phyloP scores from a whole-genome alignment of 2,797 vertebrate species.

The Momotus momota region DNA sequence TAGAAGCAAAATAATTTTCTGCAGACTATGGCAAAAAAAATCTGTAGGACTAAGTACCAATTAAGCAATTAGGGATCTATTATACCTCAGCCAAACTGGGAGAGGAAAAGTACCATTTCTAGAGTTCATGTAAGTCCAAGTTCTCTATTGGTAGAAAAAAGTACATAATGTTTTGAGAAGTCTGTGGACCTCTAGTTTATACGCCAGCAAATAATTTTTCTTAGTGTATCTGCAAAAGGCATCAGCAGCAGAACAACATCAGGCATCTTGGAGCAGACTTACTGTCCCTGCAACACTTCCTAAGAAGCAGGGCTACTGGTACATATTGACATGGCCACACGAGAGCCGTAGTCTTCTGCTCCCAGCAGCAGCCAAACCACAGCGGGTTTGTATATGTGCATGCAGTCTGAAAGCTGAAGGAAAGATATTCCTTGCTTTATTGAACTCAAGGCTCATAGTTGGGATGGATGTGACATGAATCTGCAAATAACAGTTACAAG shows the following conservation, averaged over 20 bases:
- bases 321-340: background rate
- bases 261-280: background rate
- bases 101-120: background rate
- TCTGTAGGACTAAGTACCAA: background rate
- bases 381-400: background rate
- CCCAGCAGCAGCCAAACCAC: background rate
- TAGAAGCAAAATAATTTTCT: background rate
- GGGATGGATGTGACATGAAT: background rate
- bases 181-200: background rate
- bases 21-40: background rate
- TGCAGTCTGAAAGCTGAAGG: background rate
- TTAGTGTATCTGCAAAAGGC: constrained; percentile 17
- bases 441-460: background rate
- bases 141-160: background rate
- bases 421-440: background rate
- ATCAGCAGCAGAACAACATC: background rate
- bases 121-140: background rate
- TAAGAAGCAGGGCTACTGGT: background rate
- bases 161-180: background rate
- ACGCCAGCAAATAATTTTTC: background rate
- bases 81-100: background rate
- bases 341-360: background rate
- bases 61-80: background rate
- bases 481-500: background rate
- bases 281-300: background rate